Percentiles rank a stretch among this genome's conserved stretches.
phyloP scores from a whole-genome alignment of 2,888 invertebrate genomes.

The Xestia xanthographa region DNA sequence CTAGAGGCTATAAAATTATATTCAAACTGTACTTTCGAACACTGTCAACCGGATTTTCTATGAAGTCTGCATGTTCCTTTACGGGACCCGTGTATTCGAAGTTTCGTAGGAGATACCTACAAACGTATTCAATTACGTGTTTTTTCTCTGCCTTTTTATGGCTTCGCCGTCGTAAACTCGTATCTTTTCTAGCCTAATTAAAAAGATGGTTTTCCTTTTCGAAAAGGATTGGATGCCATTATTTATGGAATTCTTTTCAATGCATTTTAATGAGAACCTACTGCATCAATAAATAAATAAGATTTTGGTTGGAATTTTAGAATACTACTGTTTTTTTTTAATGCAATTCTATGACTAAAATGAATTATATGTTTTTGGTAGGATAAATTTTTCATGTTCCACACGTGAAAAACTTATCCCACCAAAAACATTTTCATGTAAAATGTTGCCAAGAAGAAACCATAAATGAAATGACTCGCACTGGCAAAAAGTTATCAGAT shows the following conservation, averaged over 20 bases:
- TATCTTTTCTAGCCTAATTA: conserved; percentile 60
- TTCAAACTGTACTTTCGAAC: too few species aligned
- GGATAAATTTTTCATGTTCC: too few species aligned
- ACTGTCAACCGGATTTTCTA: background rate
- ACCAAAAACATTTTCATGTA: too few species aligned
- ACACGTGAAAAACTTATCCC: too few species aligned
- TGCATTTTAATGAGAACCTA: conserved; percentile 32
- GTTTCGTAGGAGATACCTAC: conserved; percentile 27
- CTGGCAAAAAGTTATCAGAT: too few species aligned
- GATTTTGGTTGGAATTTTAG: background rate
- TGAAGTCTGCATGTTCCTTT: conserved; percentile 4
- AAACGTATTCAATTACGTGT: conserved; percentile 59
- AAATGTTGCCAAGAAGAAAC: too few species aligned
- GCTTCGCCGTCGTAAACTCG: conserved; percentile 51
- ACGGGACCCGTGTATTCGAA: conserved; percentile 10
- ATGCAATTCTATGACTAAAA: background rate
- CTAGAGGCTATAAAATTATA: too few species aligned
- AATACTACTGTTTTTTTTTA: too few species aligned
- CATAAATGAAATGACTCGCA: too few species aligned
- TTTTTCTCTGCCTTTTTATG: conserved; percentile 57
- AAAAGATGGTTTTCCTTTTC: conserved; percentile 56
- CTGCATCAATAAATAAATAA: background rate
- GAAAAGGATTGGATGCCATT: conserved; percentile 55
- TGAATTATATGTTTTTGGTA: too few species aligned
- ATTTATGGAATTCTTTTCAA: conserved; percentile 35